These are phyloP conservation scores for Euthynnus affinis DNA, from an alignment of 2,797 vertebrate species.

Conservation along the genomic window DNA sequence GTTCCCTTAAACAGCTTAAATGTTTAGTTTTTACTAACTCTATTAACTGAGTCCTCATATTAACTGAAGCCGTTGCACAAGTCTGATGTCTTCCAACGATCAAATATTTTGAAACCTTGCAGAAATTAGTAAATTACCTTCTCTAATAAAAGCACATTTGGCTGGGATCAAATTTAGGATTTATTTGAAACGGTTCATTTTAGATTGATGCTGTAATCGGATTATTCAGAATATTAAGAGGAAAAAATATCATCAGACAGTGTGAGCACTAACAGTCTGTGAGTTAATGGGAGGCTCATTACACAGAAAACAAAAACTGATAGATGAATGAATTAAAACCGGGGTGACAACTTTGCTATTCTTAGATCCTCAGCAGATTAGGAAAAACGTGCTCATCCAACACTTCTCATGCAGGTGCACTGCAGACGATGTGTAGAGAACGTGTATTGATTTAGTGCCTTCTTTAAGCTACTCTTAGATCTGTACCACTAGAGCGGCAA, in stretches of 20 bases:
- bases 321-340: not conserved
- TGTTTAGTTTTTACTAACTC: too few species aligned
- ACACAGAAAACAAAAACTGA: slow-evolving; percentile 4
- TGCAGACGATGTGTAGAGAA: not conserved
- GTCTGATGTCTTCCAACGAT: not conserved
- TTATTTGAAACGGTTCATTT: not conserved
- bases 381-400: too few species aligned
- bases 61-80: not conserved
- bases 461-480: not conserved
- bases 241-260: not conserved
- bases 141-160: not conserved
- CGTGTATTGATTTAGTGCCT: not conserved
- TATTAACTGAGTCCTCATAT: too few species aligned
- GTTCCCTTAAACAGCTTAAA: not conserved
- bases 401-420: slow-evolving; percentile 11
- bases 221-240: not conserved
- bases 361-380: not conserved
- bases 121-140: not conserved
- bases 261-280: too few species aligned
- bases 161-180: not conserved
- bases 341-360: slow-evolving; percentile 12
- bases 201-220: not conserved
- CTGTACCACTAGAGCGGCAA: not conserved
- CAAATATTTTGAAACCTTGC: not conserved
- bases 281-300: not conserved